Percentiles rank a stretch among this genome's conserved stretches.
phyloP scores from a whole-genome alignment of 2,888 invertebrate genomes.

The Cantharis rustica region DNA sequence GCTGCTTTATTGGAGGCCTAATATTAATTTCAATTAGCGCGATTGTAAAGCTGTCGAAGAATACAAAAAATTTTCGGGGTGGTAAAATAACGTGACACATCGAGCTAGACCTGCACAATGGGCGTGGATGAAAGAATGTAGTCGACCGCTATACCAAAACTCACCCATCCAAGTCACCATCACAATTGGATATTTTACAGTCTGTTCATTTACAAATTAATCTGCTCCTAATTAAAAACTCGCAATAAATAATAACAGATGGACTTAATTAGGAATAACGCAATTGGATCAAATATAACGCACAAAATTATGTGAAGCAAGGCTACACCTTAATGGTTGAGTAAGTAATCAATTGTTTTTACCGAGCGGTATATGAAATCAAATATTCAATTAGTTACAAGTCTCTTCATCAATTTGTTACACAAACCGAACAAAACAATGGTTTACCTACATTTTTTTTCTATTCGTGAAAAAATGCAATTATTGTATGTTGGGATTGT shows the following conservation, averaged over 20 bases:
- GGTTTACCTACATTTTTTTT: background rate
- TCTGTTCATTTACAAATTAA: background rate
- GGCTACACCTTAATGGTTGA: conserved; percentile 24
- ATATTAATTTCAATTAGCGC: background rate
- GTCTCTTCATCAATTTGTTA: conserved; percentile 4
- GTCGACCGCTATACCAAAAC: conserved; percentile 17
- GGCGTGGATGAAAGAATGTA: conserved; percentile 27
- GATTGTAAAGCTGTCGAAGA: background rate
- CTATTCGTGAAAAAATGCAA: background rate
- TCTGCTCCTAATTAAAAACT: background rate
- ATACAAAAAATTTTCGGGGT: conserved; percentile 4
- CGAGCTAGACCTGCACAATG: conserved; percentile 18
- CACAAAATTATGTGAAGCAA: conserved; percentile 20
- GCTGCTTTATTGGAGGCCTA: background rate
- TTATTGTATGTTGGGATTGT: background rate
- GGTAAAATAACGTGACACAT: conserved; percentile 6
- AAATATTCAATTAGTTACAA: conserved; percentile 23
- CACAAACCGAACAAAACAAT: background rate
- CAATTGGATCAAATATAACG: background rate
- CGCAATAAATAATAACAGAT: background rate
- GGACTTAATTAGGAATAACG: background rate
- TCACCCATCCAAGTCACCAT: background rate
- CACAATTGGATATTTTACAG: conserved; percentile 12
- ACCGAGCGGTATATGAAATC: conserved; percentile 23
- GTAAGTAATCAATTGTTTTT: conserved; percentile 27